Base-by-base conservation (phyloP, 2,797 vertebrate genomes). In the Clamator glandarius region DNA sequence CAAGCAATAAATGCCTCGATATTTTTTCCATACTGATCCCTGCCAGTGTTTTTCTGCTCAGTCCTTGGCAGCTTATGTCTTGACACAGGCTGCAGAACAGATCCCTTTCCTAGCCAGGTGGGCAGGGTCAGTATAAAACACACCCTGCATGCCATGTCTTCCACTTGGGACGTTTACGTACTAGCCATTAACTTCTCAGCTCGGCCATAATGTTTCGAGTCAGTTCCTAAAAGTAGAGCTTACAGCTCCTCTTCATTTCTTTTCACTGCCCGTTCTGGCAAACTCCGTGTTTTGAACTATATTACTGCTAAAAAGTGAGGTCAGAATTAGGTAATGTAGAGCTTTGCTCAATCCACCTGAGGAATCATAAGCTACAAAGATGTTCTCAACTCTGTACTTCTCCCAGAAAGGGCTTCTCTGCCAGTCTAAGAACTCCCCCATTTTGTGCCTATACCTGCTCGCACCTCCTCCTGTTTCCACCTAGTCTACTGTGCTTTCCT, bases 1-100 rank as follows among this genome's bases (percentile, higher is more conserved):
- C 62, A 93, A 94, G 88, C 96, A 97, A 95, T 70, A 91, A 80
- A 91, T 64, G 54, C 51, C 90, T 85, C 68, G 88, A 74, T 92
- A 72, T 64, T 55, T 81, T 94, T 93, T 92, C 46, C 70, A 25
- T 44, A 8, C 46, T 64, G 39, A 72, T 82, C 81, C 72, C 36
- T 85, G 75, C 93, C 93, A 95, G 25, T 64, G 80, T 94, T 97
- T 62, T 94, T 61, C 83, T 87, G 84, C 91, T 94, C 51, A 88
- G 91, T 4, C 42, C 73, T 75, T 97, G 97, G 96, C 96, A 95
- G 74, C 64, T 88, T 59, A 7, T 20, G 61, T 48, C 21, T 68
- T 18, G 61, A 51, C 78, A 75, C 1, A 82, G 64, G 90, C 96
- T 97, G 93, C 75, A 91, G 77, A 67, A 78, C 8, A 80, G 93